These are phyloP conservation scores for Heliopora coerulea DNA, from an alignment of 92 coral and sea anemone species.

Conservation along the genomic window DNA sequence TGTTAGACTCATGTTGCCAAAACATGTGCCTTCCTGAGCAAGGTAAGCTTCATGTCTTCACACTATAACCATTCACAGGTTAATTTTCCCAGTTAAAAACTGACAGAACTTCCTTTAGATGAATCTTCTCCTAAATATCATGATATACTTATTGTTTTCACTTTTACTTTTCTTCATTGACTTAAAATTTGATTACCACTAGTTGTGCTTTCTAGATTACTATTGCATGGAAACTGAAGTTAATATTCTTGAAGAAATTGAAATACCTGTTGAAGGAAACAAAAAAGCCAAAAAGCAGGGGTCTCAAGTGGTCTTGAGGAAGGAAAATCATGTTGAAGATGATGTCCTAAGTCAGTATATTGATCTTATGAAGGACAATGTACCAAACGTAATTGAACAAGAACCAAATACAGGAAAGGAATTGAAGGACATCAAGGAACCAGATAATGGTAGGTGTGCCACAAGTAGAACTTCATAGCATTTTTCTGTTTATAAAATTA, in stretches of 20 bases:
- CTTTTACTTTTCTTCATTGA: no score
- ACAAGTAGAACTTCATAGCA: background rate
- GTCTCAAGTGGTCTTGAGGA: background rate
- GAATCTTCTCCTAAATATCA: no score
- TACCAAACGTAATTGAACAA: background rate
- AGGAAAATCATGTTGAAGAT: background rate
- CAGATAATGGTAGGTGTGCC: background rate
- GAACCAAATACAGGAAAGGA: background rate
- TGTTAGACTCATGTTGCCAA: slow-evolving; percentile 80
- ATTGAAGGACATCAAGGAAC: background rate
- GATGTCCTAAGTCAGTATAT: slow-evolving; percentile 33
- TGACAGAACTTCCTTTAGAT: no score
- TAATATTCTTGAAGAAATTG: background rate
- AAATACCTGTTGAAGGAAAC: background rate
- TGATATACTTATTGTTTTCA: no score
- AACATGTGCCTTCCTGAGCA: slow-evolving; percentile 74
- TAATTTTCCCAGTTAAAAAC: no score
- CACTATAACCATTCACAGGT: no score
- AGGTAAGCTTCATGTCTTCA: slow-evolving; percentile 45
- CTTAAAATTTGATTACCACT: no score
- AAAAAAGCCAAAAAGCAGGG: background rate
- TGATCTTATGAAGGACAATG: slow-evolving; percentile 8
- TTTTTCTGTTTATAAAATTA: no score
- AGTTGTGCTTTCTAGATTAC: slow-evolving; percentile 28
- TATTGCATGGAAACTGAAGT: slow-evolving; percentile 19